Percentiles rank a stretch among this genome's conserved stretches.
Conservation (phyloP, 2,888 invertebrate species). For the Seira musarum region DNA sequence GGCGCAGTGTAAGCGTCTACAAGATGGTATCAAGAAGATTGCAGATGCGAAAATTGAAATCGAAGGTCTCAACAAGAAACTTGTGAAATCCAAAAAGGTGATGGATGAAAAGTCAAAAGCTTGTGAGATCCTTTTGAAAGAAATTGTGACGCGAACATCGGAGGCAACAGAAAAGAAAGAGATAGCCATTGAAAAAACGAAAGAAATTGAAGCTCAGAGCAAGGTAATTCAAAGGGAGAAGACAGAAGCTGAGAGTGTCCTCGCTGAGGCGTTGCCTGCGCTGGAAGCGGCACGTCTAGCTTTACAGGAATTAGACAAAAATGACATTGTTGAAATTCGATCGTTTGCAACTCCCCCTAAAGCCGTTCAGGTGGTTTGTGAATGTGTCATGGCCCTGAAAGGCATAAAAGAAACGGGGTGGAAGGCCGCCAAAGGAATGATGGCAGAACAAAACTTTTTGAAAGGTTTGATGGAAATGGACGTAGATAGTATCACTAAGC, state of each 20-base stretch:
- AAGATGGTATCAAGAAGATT: conserved; percentile 85
- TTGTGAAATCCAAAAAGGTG: conserved; percentile 87
- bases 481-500: conserved; percentile 73
- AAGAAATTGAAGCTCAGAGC: conserved; percentile 87
- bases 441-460: conserved; percentile 91
- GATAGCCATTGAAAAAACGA: conserved; percentile 84
- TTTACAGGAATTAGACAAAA: conserved; percentile 86
- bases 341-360: conserved; percentile 94
- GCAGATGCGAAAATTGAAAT: conserved; percentile 89
- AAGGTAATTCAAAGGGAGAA: conserved; percentile 86
- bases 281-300: conserved; percentile 86
- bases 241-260: conserved; percentile 85
- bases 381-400: conserved; percentile 89
- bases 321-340: conserved; percentile 83
- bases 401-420: conserved; percentile 89
- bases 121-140: conserved; percentile 84
- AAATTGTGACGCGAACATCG: conserved; percentile 77
- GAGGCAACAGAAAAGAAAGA: conserved; percentile 83
- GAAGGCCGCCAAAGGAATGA: conserved; percentile 93
- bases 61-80: conserved; percentile 83
- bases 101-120: conserved; percentile 86
- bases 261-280: conserved; percentile 88
- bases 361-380: conserved; percentile 82
- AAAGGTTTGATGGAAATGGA: conserved; percentile 88
- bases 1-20: conserved; percentile 79